Percentiles rank a stretch among this genome's conserved stretches.
Evolutionary conservation across 2,888 invertebrate genomes (phyloP).

Genomic region (Hyles lineata): DNA sequence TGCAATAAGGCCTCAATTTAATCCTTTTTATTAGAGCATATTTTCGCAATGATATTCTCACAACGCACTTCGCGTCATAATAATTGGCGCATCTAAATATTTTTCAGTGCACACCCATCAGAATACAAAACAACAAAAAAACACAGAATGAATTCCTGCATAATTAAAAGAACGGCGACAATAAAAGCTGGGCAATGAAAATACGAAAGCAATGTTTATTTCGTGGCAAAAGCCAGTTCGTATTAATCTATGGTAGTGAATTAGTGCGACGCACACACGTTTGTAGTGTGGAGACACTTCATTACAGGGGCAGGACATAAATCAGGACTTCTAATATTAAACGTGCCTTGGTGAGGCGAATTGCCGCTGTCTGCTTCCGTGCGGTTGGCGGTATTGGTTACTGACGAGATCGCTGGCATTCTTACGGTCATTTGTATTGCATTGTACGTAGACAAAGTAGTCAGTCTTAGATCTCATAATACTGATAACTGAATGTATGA

Average conservation of each 20-base stretch:
- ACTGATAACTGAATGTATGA: background rate
- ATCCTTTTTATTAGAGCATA: background rate
- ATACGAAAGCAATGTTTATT: constrained; percentile 27
- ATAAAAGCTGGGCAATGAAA: constrained; percentile 27
- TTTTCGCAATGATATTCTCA: background rate
- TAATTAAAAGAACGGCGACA: constrained; percentile 24
- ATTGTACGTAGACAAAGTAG: background rate
- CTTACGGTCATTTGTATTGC: background rate
- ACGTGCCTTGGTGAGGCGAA: constrained; percentile 83
- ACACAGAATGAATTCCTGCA: background rate
- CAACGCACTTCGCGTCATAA: constrained; percentile 7
- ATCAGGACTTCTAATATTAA: constrained; percentile 86
- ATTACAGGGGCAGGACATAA: constrained; percentile 82
- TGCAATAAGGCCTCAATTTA: background rate
- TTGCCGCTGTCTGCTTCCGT: constrained; percentile 55
- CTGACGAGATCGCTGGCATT: constrained; percentile 21
- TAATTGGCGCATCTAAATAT: constrained; percentile 10
- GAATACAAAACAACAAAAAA: background rate
- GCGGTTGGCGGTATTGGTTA: constrained; percentile 27
- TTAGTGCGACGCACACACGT: constrained; percentile 80
- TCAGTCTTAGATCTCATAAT: background rate
- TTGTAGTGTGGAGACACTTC: constrained; percentile 82
- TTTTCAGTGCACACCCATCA: background rate
- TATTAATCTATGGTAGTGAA: constrained; percentile 79
- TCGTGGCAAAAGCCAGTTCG: constrained; percentile 38